Conservation (phyloP, 2,888 invertebrate genomes). For the Andrena hattorfiana region DNA sequence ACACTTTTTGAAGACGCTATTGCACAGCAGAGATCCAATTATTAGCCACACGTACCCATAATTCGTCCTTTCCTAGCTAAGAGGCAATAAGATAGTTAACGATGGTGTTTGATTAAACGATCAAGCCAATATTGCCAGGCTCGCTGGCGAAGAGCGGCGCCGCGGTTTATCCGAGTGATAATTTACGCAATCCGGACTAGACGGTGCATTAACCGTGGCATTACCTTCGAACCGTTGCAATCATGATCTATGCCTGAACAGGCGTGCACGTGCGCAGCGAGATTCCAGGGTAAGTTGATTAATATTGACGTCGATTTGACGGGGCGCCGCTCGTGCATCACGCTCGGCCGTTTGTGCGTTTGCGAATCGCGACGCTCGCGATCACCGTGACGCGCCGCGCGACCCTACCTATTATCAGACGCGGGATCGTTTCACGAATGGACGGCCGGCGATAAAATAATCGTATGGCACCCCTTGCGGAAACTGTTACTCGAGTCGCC, state of each 20-base stretch:
- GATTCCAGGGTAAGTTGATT: slow-evolving; percentile 57
- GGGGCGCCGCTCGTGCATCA: slow-evolving; percentile 16
- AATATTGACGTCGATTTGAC: slow-evolving; percentile 57
- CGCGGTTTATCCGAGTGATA: slow-evolving; percentile 41
- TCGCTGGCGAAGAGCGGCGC: not conserved
- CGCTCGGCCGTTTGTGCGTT: slow-evolving; percentile 5
- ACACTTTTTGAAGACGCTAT: no score
- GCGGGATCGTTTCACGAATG: slow-evolving; percentile 34
- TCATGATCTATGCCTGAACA: slow-evolving; percentile 57
- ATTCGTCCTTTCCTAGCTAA: not conserved
- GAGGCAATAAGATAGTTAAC: not conserved
- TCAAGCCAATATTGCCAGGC: not conserved
- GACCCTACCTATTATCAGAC: slow-evolving; percentile 28
- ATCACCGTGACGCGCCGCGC: slow-evolving; percentile 12
- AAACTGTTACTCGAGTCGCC: slow-evolving; percentile 33
- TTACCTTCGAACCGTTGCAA: slow-evolving; percentile 51
- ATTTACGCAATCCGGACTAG: slow-evolving; percentile 35
- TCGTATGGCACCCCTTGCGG: slow-evolving; percentile 17
- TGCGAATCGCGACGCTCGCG: slow-evolving; percentile 30
- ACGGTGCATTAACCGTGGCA: slow-evolving; percentile 57
- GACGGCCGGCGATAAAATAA: slow-evolving; percentile 22
- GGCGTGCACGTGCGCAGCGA: slow-evolving; percentile 24
- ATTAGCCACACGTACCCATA: no score
- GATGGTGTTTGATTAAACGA: slow-evolving; percentile 2
- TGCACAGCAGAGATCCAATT: no score